These are phyloP conservation scores for Lepus europaeus DNA, from an alignment of 2,113 vertebrate species.

Conservation along the genomic window DNA sequence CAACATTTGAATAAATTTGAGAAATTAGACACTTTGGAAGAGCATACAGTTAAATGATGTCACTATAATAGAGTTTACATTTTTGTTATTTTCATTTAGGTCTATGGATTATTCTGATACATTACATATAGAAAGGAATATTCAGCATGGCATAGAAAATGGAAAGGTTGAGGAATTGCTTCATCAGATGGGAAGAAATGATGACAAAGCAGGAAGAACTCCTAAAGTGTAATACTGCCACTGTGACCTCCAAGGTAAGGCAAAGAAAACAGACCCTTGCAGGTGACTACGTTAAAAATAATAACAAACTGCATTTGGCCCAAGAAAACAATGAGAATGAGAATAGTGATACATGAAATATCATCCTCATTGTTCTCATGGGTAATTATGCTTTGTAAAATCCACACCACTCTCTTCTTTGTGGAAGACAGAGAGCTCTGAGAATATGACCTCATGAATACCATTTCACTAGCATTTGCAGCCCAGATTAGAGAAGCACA, in stretches of 20 bases:
- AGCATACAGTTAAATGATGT: neutral
- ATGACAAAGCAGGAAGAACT: constrained; percentile 78
- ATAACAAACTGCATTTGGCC: constrained; percentile 57
- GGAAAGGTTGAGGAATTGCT: constrained; percentile 82
- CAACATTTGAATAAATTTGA: neutral
- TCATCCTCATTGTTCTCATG: neutral
- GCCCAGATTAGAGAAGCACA: constrained; percentile 45
- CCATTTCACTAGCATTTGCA: constrained; percentile 7
- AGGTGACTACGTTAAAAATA: constrained; percentile 67
- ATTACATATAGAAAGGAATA: constrained; percentile 66
- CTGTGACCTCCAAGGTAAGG: constrained; percentile 40
- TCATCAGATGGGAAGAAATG: constrained; percentile 74
- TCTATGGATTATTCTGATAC: constrained; percentile 60
- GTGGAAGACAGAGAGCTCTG: neutral
- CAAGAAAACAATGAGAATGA: constrained; percentile 62
- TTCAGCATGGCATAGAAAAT: constrained; percentile 72
- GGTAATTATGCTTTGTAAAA: constrained; percentile 21
- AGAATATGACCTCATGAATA: constrained; percentile 42
- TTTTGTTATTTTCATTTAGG: constrained; percentile 54
- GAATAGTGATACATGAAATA: neutral
- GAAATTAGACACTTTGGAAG: constrained; percentile 25
- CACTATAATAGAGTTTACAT: neutral
- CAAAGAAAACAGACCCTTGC: constrained; percentile 70
- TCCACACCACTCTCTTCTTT: constrained; percentile 31
- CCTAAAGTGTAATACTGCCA: constrained; percentile 78